Percentiles rank a stretch among this genome's conserved stretches.
Conservation (phyloP, 2,113 vertebrate genomes). For the Labeo rohita region DNA sequence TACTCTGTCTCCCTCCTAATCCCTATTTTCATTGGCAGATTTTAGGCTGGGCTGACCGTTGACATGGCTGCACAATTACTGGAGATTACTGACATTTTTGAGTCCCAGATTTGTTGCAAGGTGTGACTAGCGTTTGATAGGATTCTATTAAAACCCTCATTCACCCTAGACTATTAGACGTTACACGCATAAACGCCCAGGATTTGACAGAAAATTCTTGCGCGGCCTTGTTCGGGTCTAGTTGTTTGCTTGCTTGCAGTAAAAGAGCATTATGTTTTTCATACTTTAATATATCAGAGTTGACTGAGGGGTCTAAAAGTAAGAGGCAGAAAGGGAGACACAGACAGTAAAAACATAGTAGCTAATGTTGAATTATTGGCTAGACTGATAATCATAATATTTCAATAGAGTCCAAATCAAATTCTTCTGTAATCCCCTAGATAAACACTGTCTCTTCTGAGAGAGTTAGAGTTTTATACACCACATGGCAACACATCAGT, state of each 20-base stretch:
- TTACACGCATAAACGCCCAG: constrained; percentile 14
- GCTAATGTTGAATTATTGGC: not conserved
- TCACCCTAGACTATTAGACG: constrained; percentile 36
- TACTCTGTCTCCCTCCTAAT: constrained; percentile 39
- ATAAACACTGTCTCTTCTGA: constrained; percentile 33
- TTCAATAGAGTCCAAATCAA: constrained; percentile 27
- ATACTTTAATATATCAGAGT: not conserved
- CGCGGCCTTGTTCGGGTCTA: constrained; percentile 8
- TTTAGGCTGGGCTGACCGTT: constrained; percentile 32
- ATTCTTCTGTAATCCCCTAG: constrained; percentile 42
- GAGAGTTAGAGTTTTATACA: constrained; percentile 17
- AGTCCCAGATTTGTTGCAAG: constrained; percentile 39
- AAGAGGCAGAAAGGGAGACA: constrained; percentile 7
- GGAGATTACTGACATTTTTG: constrained; percentile 51
- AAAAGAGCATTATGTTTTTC: not conserved
- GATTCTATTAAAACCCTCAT: constrained; percentile 33
- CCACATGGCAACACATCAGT: constrained; percentile 10
- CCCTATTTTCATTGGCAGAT: constrained; percentile 55
- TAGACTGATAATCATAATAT: not conserved
- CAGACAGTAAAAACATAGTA: not conserved
- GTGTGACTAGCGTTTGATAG: constrained; percentile 64
- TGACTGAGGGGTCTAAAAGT: constrained; percentile 4
- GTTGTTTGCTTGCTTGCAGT: not conserved
- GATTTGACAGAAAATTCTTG: not conserved
- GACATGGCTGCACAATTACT: constrained; percentile 61